These are phyloP conservation scores for Strix uralensis DNA, from an alignment of 2,113 vertebrate species.

Conservation along the genomic window DNA sequence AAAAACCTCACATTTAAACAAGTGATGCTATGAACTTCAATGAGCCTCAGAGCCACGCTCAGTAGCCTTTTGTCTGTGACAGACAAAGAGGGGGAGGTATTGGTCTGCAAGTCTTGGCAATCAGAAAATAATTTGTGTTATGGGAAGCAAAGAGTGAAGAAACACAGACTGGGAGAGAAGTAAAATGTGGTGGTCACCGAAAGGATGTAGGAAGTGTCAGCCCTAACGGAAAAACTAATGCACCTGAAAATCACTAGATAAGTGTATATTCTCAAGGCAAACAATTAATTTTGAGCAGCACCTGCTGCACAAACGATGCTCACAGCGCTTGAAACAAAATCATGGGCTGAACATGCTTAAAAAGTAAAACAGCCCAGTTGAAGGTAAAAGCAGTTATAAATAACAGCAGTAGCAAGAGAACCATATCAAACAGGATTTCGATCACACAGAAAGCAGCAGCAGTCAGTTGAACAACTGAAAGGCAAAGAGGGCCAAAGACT, in stretches of 20 bases:
- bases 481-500: background rate
- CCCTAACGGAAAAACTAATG: background rate
- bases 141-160: background rate
- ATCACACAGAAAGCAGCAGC: background rate
- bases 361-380: accelerated
- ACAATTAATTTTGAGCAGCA: background rate
- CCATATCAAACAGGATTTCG: background rate
- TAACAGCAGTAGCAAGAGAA: background rate
- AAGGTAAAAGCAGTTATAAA: background rate
- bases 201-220: background rate
- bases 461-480: background rate
- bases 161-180: background rate
- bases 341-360: background rate
- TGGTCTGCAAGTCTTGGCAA: background rate
- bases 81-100: background rate
- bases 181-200: background rate
- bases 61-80: background rate
- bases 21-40: background rate
- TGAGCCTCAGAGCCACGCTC: background rate
- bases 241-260: background rate
- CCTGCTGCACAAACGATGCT: background rate
- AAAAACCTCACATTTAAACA: background rate
- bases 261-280: background rate
- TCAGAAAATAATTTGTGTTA: background rate
- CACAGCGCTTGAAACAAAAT: background rate